Conservation (phyloP, 2,797 vertebrate species). For the Gallinago stenura region DNA sequence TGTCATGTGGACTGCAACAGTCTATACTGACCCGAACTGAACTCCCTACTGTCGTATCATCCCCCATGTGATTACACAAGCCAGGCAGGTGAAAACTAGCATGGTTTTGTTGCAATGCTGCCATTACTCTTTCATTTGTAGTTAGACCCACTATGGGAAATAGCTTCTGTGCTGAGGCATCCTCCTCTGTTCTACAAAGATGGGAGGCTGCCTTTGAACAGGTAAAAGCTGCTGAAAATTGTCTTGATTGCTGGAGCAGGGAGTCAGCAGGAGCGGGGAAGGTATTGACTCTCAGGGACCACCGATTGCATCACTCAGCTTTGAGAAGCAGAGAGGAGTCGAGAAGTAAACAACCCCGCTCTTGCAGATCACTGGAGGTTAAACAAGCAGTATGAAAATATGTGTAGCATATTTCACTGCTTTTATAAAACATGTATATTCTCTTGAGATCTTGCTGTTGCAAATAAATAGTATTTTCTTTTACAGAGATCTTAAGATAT, state of each 20-base stretch:
- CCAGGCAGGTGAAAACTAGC: neutral
- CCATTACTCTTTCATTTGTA: neutral
- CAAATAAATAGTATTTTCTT: neutral
- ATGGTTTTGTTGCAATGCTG: neutral
- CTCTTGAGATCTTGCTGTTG: neutral
- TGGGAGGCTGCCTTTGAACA: neutral
- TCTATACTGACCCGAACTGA: neutral
- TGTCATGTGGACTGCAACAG: neutral
- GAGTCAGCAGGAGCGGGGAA: neutral
- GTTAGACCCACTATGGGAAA: neutral
- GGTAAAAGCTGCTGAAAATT: neutral
- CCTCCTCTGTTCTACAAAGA: neutral
- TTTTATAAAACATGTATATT: neutral
- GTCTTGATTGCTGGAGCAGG: neutral
- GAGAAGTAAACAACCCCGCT: neutral
- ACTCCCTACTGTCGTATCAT: neutral
- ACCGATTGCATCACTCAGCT: neutral
- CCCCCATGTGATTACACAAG: neutral
- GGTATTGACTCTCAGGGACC: neutral
- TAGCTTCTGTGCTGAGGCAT: neutral
- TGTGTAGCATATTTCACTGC: accelerated
- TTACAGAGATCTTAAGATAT: neutral
- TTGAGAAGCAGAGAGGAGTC: neutral
- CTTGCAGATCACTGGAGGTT: accelerated
- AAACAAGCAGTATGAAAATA: neutral